Percentiles rank a stretch among this genome's conserved stretches.
Conservation (phyloP, 2,113 vertebrate species). For the Capra hircus region DNA sequence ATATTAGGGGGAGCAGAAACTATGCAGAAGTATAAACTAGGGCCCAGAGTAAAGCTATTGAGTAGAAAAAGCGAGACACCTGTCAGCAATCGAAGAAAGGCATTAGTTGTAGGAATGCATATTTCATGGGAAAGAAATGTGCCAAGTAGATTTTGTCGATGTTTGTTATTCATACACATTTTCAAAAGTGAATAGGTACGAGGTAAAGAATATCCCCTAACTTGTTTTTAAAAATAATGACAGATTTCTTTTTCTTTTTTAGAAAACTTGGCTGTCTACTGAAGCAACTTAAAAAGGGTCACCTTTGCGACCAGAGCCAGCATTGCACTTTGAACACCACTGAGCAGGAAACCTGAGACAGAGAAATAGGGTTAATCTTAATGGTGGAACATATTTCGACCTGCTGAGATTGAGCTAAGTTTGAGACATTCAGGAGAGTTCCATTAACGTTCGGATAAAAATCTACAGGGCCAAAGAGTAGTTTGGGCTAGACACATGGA, state of each 20-base stretch:
- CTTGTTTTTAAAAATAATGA: neutral
- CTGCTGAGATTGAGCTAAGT: neutral
- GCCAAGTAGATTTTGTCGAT: neutral
- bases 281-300: neutral
- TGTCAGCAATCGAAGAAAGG: neutral
- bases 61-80: neutral
- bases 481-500: neutral
- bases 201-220: neutral
- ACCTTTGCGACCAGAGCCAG: neutral
- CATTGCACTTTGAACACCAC: neutral
- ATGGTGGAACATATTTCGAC: neutral
- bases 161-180: neutral
- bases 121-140: neutral
- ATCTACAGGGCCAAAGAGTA: neutral
- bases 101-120: neutral
- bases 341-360: neutral
- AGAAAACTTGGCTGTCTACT: neutral
- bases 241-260: neutral
- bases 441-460: neutral
- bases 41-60: neutral
- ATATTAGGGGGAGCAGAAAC: neutral
- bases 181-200: neutral
- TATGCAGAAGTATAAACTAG: neutral
- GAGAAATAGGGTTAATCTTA: neutral
- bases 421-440: neutral